These are phyloP conservation scores for Philhelius pedissequus DNA, from an alignment of 2,888 invertebrate genomes.

Conservation along the genomic window DNA sequence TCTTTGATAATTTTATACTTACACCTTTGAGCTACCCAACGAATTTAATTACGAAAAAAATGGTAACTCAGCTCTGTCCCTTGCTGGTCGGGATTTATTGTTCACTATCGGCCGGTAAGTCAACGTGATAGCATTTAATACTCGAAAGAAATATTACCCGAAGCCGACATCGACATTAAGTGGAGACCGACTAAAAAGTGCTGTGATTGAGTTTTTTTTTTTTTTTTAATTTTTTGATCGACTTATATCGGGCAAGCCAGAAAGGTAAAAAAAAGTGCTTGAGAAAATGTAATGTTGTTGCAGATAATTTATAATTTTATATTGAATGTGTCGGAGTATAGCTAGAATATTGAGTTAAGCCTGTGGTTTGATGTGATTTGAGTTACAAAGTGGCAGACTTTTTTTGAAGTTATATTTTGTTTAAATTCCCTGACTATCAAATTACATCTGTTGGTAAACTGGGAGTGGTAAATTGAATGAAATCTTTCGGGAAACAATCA, in stretches of 20 bases:
- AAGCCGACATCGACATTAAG: not conserved
- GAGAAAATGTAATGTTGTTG: not conserved
- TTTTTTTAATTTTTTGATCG: not conserved
- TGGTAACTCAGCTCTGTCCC: slow-evolving; percentile 10
- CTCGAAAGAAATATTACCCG: slow-evolving; percentile 3
- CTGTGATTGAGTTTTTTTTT: slow-evolving; percentile 31
- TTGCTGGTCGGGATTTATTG: slow-evolving; percentile 20
- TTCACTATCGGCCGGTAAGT: slow-evolving; percentile 52
- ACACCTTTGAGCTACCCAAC: not conserved
- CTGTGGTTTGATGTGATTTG: too few relatives aligned
- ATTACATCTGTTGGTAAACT: too few relatives aligned
- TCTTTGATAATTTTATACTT: not conserved
- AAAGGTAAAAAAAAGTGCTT: slow-evolving; percentile 26
- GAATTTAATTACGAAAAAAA: slow-evolving; percentile 6
- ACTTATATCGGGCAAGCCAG: slow-evolving; percentile 7
- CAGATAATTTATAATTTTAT: not conserved
- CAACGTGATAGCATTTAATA: slow-evolving; percentile 43
- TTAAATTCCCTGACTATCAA: too few relatives aligned
- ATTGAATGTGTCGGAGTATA: not conserved
- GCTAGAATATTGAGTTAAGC: not conserved
- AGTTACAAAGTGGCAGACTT: too few relatives aligned
- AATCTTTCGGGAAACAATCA: too few relatives aligned
- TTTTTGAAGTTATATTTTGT: too few relatives aligned
- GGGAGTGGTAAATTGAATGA: too few relatives aligned
- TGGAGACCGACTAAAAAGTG: slow-evolving; percentile 37